A percentile compares a stretch with the other conserved stretches of the same genome.
Evolutionary conservation across 2,113 vertebrate species (phyloP).

Genomic region (Oxygymnocypris stewartii): DNA sequence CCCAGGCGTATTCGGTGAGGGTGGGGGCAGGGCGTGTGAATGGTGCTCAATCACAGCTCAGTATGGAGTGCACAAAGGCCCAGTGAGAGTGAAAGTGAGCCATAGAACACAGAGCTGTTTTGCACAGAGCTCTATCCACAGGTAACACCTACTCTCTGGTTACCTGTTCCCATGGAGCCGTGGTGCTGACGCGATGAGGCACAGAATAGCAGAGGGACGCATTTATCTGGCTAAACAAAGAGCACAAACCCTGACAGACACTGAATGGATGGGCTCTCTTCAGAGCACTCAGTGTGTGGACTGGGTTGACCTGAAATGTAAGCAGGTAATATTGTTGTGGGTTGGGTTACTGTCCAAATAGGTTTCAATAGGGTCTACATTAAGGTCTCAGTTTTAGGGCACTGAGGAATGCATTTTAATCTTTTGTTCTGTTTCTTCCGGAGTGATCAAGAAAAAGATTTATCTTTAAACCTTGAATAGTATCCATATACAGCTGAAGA

Average conservation of each 20-base stretch:
- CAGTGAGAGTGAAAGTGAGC: constrained; percentile 70
- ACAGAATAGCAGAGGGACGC: constrained; percentile 41
- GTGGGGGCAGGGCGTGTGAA: constrained; percentile 62
- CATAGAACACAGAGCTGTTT: constrained; percentile 45
- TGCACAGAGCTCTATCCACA: constrained; percentile 47
- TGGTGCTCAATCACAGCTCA: constrained; percentile 70
- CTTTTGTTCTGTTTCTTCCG: not conserved
- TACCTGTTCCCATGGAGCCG: constrained; percentile 65
- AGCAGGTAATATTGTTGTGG: constrained; percentile 8
- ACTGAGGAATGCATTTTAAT: not conserved
- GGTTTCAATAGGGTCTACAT: not conserved
- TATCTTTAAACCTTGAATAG: not conserved
- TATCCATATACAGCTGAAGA: not conserved
- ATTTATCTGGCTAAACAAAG: constrained; percentile 53
- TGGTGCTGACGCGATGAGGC: constrained; percentile 54
- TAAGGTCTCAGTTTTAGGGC: constrained; percentile 16
- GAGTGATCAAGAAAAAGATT: not conserved
- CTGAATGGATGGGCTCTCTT: constrained; percentile 3
- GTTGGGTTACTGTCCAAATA: constrained; percentile 1
- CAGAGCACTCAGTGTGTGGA: not conserved
- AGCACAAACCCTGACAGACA: too few species aligned
- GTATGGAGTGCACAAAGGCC: constrained; percentile 69
- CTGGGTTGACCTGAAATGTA: constrained; percentile 14
- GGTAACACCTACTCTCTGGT: constrained; percentile 65
- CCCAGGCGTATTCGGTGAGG: constrained; percentile 56